Percentiles rank a stretch among this genome's conserved stretches.
These are phyloP conservation scores for Cotesia typhae DNA, from an alignment of 1,140 invertebrate species.

Conservation along the genomic window DNA sequence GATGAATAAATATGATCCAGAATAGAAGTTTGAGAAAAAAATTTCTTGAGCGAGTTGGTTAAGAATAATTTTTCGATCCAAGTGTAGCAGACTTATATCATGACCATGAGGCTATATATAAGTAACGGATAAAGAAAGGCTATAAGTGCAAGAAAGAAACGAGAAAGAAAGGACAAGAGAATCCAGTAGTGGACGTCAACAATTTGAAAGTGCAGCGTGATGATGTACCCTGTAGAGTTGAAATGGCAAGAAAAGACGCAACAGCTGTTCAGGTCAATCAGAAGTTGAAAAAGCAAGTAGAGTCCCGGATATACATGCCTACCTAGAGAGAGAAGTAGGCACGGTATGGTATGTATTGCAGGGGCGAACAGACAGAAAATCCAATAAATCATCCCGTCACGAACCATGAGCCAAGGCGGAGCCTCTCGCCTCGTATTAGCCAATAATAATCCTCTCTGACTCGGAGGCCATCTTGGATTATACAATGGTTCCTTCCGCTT, in stretches of 20 bases:
- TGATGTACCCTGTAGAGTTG: slow-evolving; percentile 22
- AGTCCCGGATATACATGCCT: slow-evolving; percentile 37
- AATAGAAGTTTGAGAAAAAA: too few relatives aligned
- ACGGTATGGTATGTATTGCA: slow-evolving; percentile 58
- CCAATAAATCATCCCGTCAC: slow-evolving; percentile 68
- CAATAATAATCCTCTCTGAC: slow-evolving; percentile 70
- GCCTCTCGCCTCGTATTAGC: slow-evolving; percentile 69
- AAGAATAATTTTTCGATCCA: too few relatives aligned
- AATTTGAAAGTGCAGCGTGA: not conserved
- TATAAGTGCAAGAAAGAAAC: not conserved
- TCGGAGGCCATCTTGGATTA: slow-evolving; percentile 70
- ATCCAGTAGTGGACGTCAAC: slow-evolving; percentile 2
- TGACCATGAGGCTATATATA: not conserved
- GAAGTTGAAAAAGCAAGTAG: slow-evolving; percentile 40
- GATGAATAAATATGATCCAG: too few relatives aligned
- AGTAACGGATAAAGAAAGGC: not conserved
- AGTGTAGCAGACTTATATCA: too few relatives aligned
- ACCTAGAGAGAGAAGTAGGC: slow-evolving; percentile 34
- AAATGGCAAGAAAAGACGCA: slow-evolving; percentile 37
- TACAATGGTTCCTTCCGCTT: slow-evolving; percentile 67
- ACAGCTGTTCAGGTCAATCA: slow-evolving; percentile 42
- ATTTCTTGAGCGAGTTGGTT: too few relatives aligned
- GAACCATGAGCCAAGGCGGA: slow-evolving; percentile 69
- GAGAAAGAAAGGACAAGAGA: not conserved
- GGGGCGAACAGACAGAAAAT: slow-evolving; percentile 66